Conservation (phyloP, 2,113 vertebrate genomes). For the Hemibates koningsi region DNA sequence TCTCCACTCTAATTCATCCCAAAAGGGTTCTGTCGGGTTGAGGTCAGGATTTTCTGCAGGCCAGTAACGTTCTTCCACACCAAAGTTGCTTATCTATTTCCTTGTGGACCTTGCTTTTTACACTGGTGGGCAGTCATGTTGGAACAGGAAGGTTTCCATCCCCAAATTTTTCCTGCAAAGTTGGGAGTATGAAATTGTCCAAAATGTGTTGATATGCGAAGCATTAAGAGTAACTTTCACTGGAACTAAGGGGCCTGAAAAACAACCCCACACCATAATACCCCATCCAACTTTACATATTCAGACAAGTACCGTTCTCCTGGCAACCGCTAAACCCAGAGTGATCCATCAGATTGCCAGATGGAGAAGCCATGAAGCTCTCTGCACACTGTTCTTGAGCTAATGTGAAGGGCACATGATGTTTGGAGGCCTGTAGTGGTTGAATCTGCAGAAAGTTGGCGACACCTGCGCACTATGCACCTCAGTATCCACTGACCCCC, state of each 20-base stretch:
- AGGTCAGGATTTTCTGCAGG: not conserved
- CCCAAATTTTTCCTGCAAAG: not conserved
- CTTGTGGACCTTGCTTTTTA: not conserved
- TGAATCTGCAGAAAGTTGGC: not conserved
- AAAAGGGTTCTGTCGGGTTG: not conserved
- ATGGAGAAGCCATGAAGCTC: not conserved
- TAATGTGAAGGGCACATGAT: not conserved
- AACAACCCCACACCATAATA: not conserved
- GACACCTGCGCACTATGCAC: not conserved
- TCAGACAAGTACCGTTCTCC: not conserved
- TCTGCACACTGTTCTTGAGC: not conserved
- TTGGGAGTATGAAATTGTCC: not conserved
- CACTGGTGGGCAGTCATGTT: not conserved
- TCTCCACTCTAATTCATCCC: not conserved
- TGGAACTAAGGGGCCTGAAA: not conserved
- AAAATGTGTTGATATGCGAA: not conserved
- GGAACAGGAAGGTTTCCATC: not conserved
- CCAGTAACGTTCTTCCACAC: not conserved
- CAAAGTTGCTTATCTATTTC: not conserved
- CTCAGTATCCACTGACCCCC: not conserved
- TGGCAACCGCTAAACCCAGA: not conserved
- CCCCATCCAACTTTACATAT: not conserved
- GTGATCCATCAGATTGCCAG: not conserved
- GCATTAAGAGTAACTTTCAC: not conserved
- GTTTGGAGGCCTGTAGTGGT: not conserved